Evolutionary conservation across 2,113 vertebrate species (phyloP).

Genomic region (Vireo altiloquus): DNA sequence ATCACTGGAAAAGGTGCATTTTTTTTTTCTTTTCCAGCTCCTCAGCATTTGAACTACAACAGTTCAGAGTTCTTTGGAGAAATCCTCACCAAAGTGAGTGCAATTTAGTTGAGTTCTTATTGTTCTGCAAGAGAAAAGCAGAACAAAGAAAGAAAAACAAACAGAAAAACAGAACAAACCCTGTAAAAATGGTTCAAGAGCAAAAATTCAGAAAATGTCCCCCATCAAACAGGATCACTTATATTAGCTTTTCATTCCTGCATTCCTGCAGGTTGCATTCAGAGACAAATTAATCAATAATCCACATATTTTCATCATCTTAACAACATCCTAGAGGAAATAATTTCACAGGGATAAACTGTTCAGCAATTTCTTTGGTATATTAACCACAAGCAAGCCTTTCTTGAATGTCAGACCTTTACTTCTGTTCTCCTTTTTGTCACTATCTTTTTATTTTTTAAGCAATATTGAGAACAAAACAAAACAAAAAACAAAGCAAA

Average conservation of each 20-base stretch:
- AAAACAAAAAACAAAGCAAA: neutral
- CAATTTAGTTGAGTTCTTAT: neutral
- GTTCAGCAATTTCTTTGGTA: neutral
- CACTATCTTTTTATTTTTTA: neutral
- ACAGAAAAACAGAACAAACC: neutral
- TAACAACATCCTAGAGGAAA: neutral
- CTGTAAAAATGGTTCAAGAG: neutral
- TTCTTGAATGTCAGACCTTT: neutral
- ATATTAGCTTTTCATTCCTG: neutral
- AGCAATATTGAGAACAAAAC: neutral
- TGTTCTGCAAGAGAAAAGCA: neutral
- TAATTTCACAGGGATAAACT: neutral
- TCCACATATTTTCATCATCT: neutral
- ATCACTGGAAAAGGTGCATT: neutral
- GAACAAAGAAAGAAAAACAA: neutral
- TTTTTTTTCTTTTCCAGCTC: neutral
- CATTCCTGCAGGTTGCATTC: neutral
- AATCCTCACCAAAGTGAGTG: neutral
- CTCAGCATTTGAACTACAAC: neutral
- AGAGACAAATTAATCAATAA: neutral
- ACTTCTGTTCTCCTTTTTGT: neutral
- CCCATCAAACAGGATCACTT: neutral
- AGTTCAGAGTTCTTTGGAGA: neutral
- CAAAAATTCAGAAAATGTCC: conserved; percentile 1
- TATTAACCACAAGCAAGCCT: neutral